Evolutionary conservation across 2,113 vertebrate genomes (phyloP).

Genomic region (Entomyzon cyanotis): DNA sequence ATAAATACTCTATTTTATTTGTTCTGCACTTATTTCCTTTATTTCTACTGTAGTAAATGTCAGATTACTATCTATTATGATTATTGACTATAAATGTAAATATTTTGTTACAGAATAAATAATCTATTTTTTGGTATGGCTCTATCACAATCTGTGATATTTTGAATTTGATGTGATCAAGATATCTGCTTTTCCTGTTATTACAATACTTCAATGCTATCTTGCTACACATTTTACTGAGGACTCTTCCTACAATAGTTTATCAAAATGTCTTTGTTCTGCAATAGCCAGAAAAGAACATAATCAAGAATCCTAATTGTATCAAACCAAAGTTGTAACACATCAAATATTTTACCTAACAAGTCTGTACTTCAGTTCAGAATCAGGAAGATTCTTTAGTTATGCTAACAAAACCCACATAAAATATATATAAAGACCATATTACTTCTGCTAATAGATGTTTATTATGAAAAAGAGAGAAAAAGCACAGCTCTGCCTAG

Average conservation of each 20-base stretch:
- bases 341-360: background rate
- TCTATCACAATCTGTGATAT: background rate
- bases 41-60: background rate
- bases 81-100: background rate
- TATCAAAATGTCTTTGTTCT: background rate
- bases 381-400: background rate
- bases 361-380: background rate
- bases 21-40: background rate
- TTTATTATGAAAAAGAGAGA: background rate
- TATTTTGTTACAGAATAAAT: background rate
- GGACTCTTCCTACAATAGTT: background rate
- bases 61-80: background rate
- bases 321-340: background rate
- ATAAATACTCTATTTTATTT: background rate
- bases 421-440: background rate
- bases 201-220: background rate
- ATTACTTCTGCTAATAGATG: background rate
- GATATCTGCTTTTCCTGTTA: background rate
- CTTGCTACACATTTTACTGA: background rate
- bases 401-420: rapidly evolving
- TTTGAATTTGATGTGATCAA: background rate
- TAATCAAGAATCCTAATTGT: background rate
- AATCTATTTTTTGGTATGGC: background rate
- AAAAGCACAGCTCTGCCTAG: background rate
- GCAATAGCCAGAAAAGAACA: background rate